Evolutionary conservation across 2,113 vertebrate species (phyloP).

Genomic region (Menura novaehollandiae): DNA sequence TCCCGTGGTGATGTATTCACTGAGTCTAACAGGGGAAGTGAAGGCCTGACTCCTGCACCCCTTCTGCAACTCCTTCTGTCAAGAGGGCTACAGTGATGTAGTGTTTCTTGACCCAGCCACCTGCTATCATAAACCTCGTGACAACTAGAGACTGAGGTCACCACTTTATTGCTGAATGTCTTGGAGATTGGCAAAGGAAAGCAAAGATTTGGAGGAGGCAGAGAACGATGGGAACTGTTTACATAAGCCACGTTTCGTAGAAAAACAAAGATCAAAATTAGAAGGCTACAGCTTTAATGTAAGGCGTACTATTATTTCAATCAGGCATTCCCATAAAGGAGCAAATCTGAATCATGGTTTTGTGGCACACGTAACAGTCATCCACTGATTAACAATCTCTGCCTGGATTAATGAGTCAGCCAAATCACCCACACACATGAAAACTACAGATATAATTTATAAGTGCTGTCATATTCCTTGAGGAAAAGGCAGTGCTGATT

Average conservation of each 20-base stretch:
- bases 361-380: not conserved
- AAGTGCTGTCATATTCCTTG: not conserved
- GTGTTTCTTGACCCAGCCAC: not conserved
- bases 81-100: not conserved
- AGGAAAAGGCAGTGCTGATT: not conserved
- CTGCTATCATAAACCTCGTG: not conserved
- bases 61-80: not conserved
- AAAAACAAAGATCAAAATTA: not conserved
- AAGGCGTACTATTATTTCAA: not conserved
- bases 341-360: slow-evolving; percentile 2
- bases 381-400: not conserved
- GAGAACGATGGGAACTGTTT: not conserved
- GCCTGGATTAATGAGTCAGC: slow-evolving; percentile 23
- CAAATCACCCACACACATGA: not conserved
- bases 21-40: not conserved
- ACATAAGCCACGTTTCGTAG: not conserved
- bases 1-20: rapidly evolving
- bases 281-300: not conserved
- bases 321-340: not conserved
- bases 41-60: not conserved
- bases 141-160: not conserved
- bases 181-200: not conserved
- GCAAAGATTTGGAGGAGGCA: not conserved
- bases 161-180: not conserved
- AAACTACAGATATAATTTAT: not conserved